Conservation (phyloP, 2,797 vertebrate genomes). For the Sitta carolinensis region DNA sequence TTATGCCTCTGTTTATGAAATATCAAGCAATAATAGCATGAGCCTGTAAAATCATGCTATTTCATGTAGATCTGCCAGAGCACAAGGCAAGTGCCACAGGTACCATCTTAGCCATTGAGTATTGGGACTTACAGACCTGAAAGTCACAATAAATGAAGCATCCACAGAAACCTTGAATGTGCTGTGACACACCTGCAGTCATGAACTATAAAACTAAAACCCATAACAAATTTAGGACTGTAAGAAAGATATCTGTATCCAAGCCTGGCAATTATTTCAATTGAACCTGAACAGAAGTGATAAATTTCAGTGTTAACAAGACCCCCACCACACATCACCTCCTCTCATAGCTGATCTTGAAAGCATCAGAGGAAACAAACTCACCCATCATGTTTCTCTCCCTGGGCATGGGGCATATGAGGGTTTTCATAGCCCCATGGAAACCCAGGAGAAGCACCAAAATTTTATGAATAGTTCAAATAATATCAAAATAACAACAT, state of each 20-base stretch:
- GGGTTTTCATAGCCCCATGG: not conserved
- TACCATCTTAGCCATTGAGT: not conserved
- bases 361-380: not conserved
- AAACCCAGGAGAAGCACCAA: not conserved
- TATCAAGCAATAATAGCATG: not conserved
- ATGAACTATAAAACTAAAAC: not conserved
- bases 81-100: not conserved
- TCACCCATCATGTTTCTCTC: not conserved
- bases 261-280: not conserved
- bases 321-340: not conserved
- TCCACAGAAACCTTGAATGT: not conserved
- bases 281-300: not conserved
- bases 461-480: not conserved
- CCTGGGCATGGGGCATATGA: not conserved
- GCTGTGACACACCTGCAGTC: not conserved
- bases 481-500: not conserved
- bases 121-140: not conserved
- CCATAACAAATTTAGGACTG: not conserved
- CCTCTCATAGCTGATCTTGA: not conserved
- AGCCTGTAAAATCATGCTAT: not conserved
- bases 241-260: not conserved
- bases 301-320: not conserved
- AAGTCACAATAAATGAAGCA: not conserved
- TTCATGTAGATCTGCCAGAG: not conserved
- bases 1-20: not conserved